Conservation (phyloP, 2,888 invertebrate species). For the Elysia crispata region DNA sequence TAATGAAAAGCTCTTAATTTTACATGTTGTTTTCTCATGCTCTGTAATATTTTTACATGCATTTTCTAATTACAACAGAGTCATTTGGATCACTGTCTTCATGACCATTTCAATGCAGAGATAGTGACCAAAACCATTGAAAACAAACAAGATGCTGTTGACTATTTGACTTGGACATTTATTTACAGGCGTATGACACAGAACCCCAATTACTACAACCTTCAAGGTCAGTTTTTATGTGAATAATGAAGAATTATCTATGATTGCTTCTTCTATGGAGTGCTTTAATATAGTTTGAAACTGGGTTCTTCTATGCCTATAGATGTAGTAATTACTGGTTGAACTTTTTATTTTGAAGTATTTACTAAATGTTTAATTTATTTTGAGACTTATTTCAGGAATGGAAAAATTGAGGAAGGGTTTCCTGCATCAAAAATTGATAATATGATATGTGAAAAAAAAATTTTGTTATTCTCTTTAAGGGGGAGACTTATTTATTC, state of each 20-base stretch:
- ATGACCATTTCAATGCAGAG: conserved; percentile 99
- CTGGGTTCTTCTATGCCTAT: not conserved
- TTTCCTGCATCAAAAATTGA: too few relatives aligned
- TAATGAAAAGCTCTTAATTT: too few relatives aligned
- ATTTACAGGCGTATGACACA: conserved; percentile 96
- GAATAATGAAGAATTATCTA: too few relatives aligned
- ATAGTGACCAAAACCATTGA: conserved; percentile 99
- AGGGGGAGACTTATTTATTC: too few relatives aligned
- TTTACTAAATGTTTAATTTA: not conserved
- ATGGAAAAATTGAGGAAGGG: too few relatives aligned
- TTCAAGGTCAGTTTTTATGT: conserved; percentile 82
- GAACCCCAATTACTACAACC: conserved; percentile 99
- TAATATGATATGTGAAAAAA: too few relatives aligned
- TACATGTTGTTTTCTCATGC: too few relatives aligned
- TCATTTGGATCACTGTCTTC: conserved; percentile 96
- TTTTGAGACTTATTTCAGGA: too few relatives aligned
- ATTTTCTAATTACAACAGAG: conserved; percentile 82
- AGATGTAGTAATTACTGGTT: not conserved
- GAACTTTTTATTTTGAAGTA: not conserved
- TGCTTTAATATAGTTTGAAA: too few relatives aligned
- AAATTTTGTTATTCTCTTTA: too few relatives aligned
- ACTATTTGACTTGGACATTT: conserved; percentile 99
- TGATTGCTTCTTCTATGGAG: too few relatives aligned
- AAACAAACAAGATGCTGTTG: conserved; percentile 99
- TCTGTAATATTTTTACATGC: too few relatives aligned